phyloP scores from a whole-genome alignment of 1,140 invertebrate genomes.

The Lamellibrachia luymesi region DNA sequence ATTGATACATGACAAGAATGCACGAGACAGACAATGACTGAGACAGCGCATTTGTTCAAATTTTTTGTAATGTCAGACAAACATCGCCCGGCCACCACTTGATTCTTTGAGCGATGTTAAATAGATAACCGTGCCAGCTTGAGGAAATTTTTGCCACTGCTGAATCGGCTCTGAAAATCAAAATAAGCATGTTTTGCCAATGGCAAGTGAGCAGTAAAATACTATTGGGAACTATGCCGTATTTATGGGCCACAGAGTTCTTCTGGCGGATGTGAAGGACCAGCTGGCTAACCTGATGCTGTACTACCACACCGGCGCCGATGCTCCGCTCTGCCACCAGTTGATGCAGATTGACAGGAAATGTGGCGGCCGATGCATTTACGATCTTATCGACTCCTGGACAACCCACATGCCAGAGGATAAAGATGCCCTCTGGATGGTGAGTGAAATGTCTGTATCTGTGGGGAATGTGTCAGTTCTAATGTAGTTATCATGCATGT shows the following conservation, averaged over 20 bases:
- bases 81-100: too few relatives aligned
- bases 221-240: background rate
- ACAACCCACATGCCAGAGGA: constrained; percentile 21
- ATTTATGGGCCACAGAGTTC: background rate
- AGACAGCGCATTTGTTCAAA: too few relatives aligned
- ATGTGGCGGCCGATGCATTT: constrained; percentile 23
- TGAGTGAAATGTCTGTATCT: constrained; percentile 1
- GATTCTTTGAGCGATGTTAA: too few relatives aligned
- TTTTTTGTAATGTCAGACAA: too few relatives aligned
- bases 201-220: too few relatives aligned
- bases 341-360: constrained; percentile 22
- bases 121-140: too few relatives aligned
- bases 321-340: constrained; percentile 16
- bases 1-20: too few relatives aligned
- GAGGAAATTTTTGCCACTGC: background rate
- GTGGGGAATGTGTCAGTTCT: background rate
- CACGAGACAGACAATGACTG: too few relatives aligned
- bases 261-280: constrained; percentile 17
- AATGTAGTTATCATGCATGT: too few relatives aligned
- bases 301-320: constrained; percentile 21
- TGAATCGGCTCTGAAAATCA: background rate
- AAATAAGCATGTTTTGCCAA: too few relatives aligned
- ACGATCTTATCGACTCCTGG: constrained; percentile 25
- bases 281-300: background rate
- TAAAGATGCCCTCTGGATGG: constrained; percentile 26